phyloP scores from a whole-genome alignment of 2,888 invertebrate species.

The Micropterix aruncella region DNA sequence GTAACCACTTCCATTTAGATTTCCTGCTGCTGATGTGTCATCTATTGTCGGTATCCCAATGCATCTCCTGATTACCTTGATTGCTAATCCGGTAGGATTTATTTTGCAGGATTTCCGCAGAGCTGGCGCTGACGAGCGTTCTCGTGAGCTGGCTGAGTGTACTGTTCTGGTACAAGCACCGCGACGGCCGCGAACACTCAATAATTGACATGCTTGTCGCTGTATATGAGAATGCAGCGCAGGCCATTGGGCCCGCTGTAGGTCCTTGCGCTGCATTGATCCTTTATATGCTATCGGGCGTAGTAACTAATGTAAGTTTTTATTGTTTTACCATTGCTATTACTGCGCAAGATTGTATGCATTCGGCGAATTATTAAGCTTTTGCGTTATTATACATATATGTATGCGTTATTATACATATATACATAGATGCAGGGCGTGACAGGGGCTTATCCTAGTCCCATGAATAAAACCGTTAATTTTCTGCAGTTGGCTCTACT shows the following conservation, averaged over 20 bases:
- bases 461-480: too few relatives aligned
- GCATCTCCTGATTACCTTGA: too few relatives aligned
- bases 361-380: too few relatives aligned
- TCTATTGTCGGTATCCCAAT: too few relatives aligned
- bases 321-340: slow-evolving; percentile 4
- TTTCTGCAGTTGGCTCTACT: slow-evolving; percentile 29
- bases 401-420: too few relatives aligned
- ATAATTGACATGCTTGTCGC: slow-evolving; percentile 43
- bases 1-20: too few relatives aligned
- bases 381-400: too few relatives aligned
- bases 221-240: slow-evolving; percentile 41
- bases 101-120: slow-evolving; percentile 42
- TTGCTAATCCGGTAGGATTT: too few relatives aligned
- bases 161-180: slow-evolving; percentile 35
- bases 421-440: too few relatives aligned
- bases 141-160: slow-evolving; percentile 43
- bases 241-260: slow-evolving; percentile 29
- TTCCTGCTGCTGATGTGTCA: too few relatives aligned
- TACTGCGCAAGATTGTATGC: slow-evolving; percentile 2
- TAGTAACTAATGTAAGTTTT: slow-evolving; percentile 44
- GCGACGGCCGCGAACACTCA: slow-evolving; percentile 29
- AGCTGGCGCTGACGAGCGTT: slow-evolving; percentile 39
- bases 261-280: slow-evolving; percentile 44
- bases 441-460: too few relatives aligned
- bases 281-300: slow-evolving; percentile 40